phyloP scores from a whole-genome alignment of 2,113 vertebrate species.

The Notothenia coriiceps region DNA sequence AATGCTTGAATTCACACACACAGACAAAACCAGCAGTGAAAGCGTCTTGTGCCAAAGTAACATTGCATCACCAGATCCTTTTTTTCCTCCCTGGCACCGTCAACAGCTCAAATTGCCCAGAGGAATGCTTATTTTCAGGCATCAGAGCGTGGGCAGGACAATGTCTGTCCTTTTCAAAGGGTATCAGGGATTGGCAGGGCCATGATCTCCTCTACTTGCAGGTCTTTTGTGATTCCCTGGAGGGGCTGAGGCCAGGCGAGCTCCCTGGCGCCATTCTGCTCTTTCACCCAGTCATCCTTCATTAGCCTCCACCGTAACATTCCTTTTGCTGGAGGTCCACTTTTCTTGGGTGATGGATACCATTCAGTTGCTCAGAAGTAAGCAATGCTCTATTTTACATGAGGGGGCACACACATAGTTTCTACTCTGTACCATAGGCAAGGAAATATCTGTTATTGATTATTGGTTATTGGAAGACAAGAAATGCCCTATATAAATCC shows the following conservation, averaged over 20 bases:
- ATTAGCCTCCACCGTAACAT: constrained; percentile 67
- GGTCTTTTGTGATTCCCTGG: constrained; percentile 73
- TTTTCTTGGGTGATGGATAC: constrained; percentile 3
- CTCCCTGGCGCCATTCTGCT: constrained; percentile 67
- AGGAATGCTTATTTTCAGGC: constrained; percentile 75
- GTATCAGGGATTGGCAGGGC: constrained; percentile 75
- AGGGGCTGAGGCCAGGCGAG: constrained; percentile 63
- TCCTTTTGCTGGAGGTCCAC: constrained; percentile 45
- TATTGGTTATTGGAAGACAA: background rate
- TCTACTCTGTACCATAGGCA: background rate
- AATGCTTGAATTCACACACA: constrained; percentile 15
- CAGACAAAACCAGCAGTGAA: constrained; percentile 35
- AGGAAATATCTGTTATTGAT: constrained; percentile 1
- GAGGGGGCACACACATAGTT: background rate
- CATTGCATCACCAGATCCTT: constrained; percentile 49
- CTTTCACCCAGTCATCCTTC: constrained; percentile 78
- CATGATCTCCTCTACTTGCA: constrained; percentile 67
- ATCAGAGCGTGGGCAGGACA: constrained; percentile 67
- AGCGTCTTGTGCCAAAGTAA: constrained; percentile 36
- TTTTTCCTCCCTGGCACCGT: constrained; percentile 38
- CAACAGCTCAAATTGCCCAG: constrained; percentile 56
- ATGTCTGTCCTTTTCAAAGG: constrained; percentile 77
- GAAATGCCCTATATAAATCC: too few species aligned
- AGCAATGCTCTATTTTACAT: background rate
- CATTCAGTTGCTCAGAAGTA: background rate